A percentile compares a stretch with the other conserved stretches of the same genome.
Evolutionary conservation across 2,888 invertebrate species (phyloP).

Genomic region (Laspeyria flexula): DNA sequence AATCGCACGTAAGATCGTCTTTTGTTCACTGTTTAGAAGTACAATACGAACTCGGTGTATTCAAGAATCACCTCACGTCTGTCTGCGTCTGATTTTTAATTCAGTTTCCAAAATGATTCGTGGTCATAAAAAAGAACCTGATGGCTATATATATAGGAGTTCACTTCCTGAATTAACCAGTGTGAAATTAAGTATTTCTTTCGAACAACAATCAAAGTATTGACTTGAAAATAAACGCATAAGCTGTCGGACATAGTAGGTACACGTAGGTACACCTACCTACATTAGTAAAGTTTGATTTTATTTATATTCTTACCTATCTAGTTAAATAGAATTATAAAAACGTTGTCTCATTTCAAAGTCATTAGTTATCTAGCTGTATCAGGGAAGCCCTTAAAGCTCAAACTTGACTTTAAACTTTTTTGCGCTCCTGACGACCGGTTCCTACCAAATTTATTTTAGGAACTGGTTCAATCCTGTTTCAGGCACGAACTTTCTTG

Average conservation of each 20-base stretch:
- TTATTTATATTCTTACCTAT: too few relatives aligned
- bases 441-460: slow-evolving; percentile 36
- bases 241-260: too few relatives aligned
- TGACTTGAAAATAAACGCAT: too few relatives aligned
- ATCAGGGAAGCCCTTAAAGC: not conserved
- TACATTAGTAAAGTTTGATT: too few relatives aligned
- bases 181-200: too few relatives aligned
- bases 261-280: too few relatives aligned
- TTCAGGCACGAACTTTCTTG: slow-evolving; percentile 35
- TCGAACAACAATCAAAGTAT: too few relatives aligned
- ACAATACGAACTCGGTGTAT: slow-evolving; percentile 2
- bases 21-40: not conserved
- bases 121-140: not conserved
- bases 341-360: too few relatives aligned
- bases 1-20: not conserved
- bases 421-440: slow-evolving; percentile 27
- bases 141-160: not conserved
- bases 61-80: slow-evolving; percentile 19
- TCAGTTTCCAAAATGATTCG: slow-evolving; percentile 12
- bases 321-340: too few relatives aligned
- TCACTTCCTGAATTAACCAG: too few relatives aligned
- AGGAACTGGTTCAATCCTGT: slow-evolving; percentile 47
- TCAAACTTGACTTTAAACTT: slow-evolving; percentile 9
- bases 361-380: too few relatives aligned
- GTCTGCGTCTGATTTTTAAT: not conserved